Evolutionary conservation across 2,888 invertebrate genomes (phyloP).

Genomic region (Tuberolachnus salignus): DNA sequence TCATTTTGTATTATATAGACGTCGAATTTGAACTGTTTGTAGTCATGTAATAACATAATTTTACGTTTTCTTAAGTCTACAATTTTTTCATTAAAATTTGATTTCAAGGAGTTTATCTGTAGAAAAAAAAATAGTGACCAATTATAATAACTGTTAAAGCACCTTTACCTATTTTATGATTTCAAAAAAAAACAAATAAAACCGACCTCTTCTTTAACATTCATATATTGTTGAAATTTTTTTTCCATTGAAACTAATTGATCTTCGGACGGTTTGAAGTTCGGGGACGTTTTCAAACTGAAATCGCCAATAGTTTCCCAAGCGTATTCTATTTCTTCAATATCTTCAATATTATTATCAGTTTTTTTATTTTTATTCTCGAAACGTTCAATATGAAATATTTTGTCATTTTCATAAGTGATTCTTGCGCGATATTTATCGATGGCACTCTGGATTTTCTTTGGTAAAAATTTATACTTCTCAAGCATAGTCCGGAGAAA

Average conservation of each 20-base stretch:
- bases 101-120: conserved; percentile 39
- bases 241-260: conserved; percentile 16
- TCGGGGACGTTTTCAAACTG: conserved; percentile 19
- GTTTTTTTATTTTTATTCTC: conserved; percentile 8
- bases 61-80: conserved; percentile 1
- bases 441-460: conserved; percentile 36
- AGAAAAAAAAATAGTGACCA: not conserved
- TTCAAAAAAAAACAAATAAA: too few relatives aligned
- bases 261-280: conserved; percentile 9
- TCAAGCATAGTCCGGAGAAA: conserved; percentile 46
- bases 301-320: conserved; percentile 28
- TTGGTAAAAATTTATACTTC: conserved; percentile 25
- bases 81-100: conserved; percentile 39
- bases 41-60: conserved; percentile 18
- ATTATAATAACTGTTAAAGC: too few relatives aligned
- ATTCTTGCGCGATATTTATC: conserved; percentile 26
- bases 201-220: conserved; percentile 28
- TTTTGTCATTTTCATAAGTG: conserved; percentile 37
- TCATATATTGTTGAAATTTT: conserved; percentile 34
- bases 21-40: conserved; percentile 34
- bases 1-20: conserved; percentile 30
- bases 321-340: not conserved
- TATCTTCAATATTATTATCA: conserved; percentile 16
- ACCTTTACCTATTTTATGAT: too few relatives aligned
- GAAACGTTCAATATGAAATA: conserved; percentile 18